Evolutionary conservation across 2,797 vertebrate species (phyloP), one percentile per base, ranked within the genome.

Genomic region (Spondyliosoma cantharus): DNA sequence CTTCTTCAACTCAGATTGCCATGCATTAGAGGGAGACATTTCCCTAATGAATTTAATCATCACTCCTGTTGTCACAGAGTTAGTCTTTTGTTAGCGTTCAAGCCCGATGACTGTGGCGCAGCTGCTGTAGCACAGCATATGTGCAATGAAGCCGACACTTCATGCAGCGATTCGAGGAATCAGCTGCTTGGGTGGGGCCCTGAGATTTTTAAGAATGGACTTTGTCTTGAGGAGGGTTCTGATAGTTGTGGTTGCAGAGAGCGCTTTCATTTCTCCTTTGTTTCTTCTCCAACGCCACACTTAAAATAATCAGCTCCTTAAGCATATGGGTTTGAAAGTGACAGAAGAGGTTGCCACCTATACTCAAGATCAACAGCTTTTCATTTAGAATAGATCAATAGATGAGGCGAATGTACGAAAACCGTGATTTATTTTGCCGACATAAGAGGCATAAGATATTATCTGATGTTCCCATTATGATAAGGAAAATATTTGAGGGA

Each of bases 31-130:
- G 66, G 62, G 78, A 89, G 64, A 82, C 77, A 78, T 90, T 87
- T 85, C 78, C 67, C 81, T 90, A 88, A 92, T 89, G 82, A 89
- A 87, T 82, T 88, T 81, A 93, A 86, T 86, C 85, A 85, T 80
- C 11, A 58, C 66, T 82, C 45, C 78, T 45, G 76, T 87, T 89
- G 85, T 90, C 84, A 83, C 73, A 25, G 71, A 84, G 76, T 75
- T 80, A 80, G 64, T 75, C 82, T 81, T 78, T 89, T 82, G 86
- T 90, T 90, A 88, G 85, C 45, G 9, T 74, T 66, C 22, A 17
- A 52, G 78, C 71, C 62, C 49, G 58, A 64, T 65, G 74, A 75
- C 74, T 53, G 16, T 11, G 14, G 63, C 54, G 43, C 87, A 77
- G 74, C 85, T 86, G 83, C 76, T 75, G 54, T 57, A 54, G 66